Conservation (phyloP, 2,797 vertebrate species). For the Delichon dasypus region DNA sequence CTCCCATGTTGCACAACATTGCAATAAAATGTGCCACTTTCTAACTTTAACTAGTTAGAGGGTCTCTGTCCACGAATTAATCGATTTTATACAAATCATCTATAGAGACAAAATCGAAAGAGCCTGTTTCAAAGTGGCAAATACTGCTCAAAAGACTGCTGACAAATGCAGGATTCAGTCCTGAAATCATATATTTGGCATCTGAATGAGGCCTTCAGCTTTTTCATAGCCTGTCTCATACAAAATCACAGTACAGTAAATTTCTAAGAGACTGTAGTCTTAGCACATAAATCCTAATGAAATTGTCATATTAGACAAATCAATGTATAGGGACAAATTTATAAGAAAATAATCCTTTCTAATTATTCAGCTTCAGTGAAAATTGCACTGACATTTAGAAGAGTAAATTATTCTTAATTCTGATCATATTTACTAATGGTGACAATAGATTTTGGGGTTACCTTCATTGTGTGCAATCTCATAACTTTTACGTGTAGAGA, state of each 20-base stretch:
- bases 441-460: not conserved
- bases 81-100: no score
- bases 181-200: not conserved
- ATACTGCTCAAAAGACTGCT: not conserved
- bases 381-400: not conserved
- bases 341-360: not conserved
- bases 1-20: no score
- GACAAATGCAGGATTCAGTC: not conserved
- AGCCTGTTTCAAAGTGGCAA: not conserved
- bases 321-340: not conserved
- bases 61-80: no score
- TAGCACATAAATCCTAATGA: not conserved
- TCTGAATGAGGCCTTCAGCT: not conserved
- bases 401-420: not conserved
- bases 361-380: not conserved
- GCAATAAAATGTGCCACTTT: no score
- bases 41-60: no score
- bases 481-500: not conserved
- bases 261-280: not conserved
- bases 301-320: not conserved
- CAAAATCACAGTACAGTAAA: not conserved
- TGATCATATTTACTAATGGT: not conserved
- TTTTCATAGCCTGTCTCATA: not conserved
- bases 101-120: not conserved
- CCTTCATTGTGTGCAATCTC: not conserved